Conservation (phyloP, 1,140 invertebrate species). For the Dinoponera quadriceps region DNA sequence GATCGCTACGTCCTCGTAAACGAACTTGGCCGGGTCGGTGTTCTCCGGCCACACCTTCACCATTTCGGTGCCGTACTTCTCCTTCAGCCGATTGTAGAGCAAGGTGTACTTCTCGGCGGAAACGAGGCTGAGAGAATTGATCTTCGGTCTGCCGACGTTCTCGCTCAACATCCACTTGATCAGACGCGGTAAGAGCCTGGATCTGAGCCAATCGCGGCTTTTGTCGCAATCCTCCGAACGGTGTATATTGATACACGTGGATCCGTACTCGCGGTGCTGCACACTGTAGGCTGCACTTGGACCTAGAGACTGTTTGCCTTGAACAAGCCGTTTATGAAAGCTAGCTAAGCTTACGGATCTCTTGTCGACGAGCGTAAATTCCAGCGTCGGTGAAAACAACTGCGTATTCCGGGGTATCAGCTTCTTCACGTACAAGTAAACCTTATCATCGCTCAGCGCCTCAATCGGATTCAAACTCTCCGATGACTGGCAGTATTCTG, state of each 20-base stretch:
- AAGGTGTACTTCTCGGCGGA: conserved; percentile 89
- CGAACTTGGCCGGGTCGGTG: conserved; percentile 97
- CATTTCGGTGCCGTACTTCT: conserved; percentile 91
- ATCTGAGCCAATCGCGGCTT: conserved; percentile 86
- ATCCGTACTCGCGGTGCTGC: conserved; percentile 62
- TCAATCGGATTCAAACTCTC: background rate
- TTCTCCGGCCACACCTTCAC: conserved; percentile 94
- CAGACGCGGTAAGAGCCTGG: conserved; percentile 88
- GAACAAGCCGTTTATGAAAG: conserved; percentile 66
- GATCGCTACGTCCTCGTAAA: conserved; percentile 98
- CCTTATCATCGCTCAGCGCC: conserved; percentile 29
- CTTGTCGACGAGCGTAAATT: conserved; percentile 77
- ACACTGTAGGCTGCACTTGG: conserved; percentile 75
- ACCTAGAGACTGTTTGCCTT: conserved; percentile 75
- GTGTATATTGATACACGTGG: conserved; percentile 67
- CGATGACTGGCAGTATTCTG: conserved; percentile 9
- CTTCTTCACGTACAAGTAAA: conserved; percentile 75
- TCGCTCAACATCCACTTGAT: conserved; percentile 88
- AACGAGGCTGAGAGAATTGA: conserved; percentile 89
- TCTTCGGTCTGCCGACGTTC: conserved; percentile 76
- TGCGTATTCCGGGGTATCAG: conserved; percentile 79
- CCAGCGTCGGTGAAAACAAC: conserved; percentile 79
- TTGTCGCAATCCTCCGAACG: conserved; percentile 68
- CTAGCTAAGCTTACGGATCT: conserved; percentile 63
- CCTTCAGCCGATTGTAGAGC: conserved; percentile 92